These are phyloP conservation scores for Hoplodrina ambigua DNA, from an alignment of 2,888 invertebrate genomes.

Conservation along the genomic window DNA sequence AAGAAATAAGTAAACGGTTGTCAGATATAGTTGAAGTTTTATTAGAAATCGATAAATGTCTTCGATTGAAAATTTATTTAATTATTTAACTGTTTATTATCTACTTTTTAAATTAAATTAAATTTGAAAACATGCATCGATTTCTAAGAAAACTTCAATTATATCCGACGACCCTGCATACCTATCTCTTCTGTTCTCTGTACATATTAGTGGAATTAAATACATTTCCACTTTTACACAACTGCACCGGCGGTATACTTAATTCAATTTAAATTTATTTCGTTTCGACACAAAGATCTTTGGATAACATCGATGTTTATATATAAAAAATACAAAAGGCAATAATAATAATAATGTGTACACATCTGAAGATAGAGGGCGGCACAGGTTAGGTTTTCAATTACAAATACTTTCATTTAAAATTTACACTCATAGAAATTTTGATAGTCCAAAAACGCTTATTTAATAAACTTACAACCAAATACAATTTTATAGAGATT, in stretches of 20 bases:
- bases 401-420: background rate
- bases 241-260: conserved; percentile 3
- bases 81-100: too few species aligned
- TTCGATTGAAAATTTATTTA: too few species aligned
- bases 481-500: conserved; percentile 38
- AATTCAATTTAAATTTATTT: conserved; percentile 52
- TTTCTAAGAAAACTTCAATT: too few species aligned
- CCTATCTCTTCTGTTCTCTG: background rate
- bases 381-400: conserved; percentile 9
- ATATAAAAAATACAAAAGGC: conserved; percentile 51
- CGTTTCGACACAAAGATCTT: conserved; percentile 67
- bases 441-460: background rate
- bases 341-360: conserved; percentile 47
- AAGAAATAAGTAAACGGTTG: too few species aligned
- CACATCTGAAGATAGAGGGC: conserved; percentile 36
- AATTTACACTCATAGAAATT: conserved; percentile 1
- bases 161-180: too few species aligned
- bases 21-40: too few species aligned
- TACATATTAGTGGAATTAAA: conserved; percentile 8
- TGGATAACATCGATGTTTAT: conserved; percentile 66
- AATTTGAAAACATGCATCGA: too few species aligned
- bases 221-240: conserved; percentile 8
- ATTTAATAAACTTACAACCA: background rate
- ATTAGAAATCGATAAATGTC: too few species aligned
- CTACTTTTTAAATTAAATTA: too few species aligned